A percentile compares a stretch with the other conserved stretches of the same genome.
Conservation (phyloP, 2,113 vertebrate species). For the Microcebus ravelobensis region DNA sequence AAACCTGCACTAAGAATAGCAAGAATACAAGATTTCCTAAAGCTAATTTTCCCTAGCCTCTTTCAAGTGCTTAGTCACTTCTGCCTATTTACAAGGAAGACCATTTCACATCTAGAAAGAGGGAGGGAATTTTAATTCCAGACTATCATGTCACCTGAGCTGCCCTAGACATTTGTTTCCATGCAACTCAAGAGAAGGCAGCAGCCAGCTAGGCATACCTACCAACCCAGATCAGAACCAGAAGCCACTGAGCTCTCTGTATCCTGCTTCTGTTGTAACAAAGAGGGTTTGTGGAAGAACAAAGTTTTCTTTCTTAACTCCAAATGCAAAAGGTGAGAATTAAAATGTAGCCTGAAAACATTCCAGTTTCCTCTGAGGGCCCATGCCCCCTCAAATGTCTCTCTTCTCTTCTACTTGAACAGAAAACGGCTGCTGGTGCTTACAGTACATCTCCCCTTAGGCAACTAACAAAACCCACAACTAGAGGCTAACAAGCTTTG, state of each 20-base stretch:
- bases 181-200: slow-evolving; percentile 30
- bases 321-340: slow-evolving; percentile 53
- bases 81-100: slow-evolving; percentile 60
- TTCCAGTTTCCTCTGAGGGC: too few relatives aligned
- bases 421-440: not conserved
- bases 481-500: not conserved
- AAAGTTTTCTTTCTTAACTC: slow-evolving; percentile 39
- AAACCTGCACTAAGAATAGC: slow-evolving; percentile 37
- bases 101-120: slow-evolving; percentile 46
- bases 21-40: slow-evolving; percentile 49
- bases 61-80: slow-evolving; percentile 76
- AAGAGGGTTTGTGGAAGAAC: slow-evolving; percentile 36
- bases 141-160: slow-evolving; percentile 71
- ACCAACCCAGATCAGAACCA: slow-evolving; percentile 14
- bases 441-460: not conserved
- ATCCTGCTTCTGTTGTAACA: slow-evolving; percentile 19
- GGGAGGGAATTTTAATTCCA: slow-evolving; percentile 58
- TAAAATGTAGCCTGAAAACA: slow-evolving; percentile 6
- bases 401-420: not conserved
- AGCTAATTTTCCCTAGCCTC: slow-evolving; percentile 44
- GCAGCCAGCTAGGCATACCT: slow-evolving; percentile 36
- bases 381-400: too few relatives aligned
- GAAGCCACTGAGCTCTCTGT: not conserved
- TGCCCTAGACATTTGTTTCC: slow-evolving; percentile 51
- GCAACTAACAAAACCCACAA: slow-evolving; percentile 37